A percentile compares a stretch with the other conserved stretches of the same genome.
Evolutionary conservation across 2,888 invertebrate genomes (phyloP).

Genomic region (Leucozona laternaria): DNA sequence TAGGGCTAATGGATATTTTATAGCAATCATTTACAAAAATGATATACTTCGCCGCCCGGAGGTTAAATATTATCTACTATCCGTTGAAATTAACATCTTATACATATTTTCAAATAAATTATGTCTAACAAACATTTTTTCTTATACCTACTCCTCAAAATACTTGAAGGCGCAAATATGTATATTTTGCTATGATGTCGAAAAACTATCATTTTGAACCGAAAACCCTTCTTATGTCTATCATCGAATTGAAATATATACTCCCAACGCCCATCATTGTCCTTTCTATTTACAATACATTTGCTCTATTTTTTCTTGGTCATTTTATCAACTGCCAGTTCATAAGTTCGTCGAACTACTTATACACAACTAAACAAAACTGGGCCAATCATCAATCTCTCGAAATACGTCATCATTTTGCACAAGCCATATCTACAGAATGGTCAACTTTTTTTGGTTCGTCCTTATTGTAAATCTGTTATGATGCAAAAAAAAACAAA

Average conservation of each 20-base stretch:
- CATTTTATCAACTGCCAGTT: not conserved
- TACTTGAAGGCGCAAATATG: no score
- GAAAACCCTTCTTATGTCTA: not conserved
- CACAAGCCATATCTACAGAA: slow-evolving; percentile 8
- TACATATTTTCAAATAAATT: no score
- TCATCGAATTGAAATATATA: not conserved
- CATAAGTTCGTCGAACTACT: slow-evolving; percentile 57
- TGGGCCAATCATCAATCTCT: slow-evolving; percentile 55
- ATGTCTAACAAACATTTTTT: no score
- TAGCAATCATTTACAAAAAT: not conserved
- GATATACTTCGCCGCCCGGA: no score
- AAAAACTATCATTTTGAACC: not conserved
- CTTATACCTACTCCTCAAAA: no score
- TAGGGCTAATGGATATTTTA: not conserved
- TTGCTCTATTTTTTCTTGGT: not conserved
- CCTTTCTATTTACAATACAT: not conserved
- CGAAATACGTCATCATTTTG: slow-evolving; percentile 43
- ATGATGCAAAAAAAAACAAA: no score
- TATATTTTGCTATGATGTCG: not conserved
- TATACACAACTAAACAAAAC: not conserved
- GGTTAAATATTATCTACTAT: no score
- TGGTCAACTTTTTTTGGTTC: slow-evolving; percentile 17
- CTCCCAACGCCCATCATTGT: not conserved
- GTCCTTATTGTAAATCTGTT: slow-evolving; percentile 51
- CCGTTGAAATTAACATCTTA: no score